A percentile compares a stretch with the other conserved stretches of the same genome.
Evolutionary conservation across 2,888 invertebrate genomes (phyloP).

Genomic region (Drosophila lacicola): DNA sequence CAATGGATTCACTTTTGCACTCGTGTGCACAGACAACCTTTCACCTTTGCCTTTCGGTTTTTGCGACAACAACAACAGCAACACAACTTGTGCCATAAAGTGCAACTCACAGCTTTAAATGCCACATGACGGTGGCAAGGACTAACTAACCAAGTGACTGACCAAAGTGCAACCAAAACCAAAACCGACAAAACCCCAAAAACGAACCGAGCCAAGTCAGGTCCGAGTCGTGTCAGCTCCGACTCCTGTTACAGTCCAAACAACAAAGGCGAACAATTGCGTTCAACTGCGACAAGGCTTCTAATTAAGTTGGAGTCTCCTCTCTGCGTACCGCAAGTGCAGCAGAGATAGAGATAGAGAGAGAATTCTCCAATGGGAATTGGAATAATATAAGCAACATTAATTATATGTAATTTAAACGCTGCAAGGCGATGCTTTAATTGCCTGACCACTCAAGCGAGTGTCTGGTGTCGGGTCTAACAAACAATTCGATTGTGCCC

Average conservation of each 20-base stretch:
- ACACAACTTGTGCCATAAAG: constrained; percentile 4
- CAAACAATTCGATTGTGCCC: constrained; percentile 59
- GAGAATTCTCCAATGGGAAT: constrained; percentile 8
- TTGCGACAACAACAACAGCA: background rate
- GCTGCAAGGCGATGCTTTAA: constrained; percentile 49
- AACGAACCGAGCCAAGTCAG: constrained; percentile 16
- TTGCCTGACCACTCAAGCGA: constrained; percentile 53
- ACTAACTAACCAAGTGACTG: constrained; percentile 24
- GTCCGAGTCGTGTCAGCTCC: constrained; percentile 5
- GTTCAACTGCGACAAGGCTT: constrained; percentile 23
- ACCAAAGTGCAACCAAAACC: constrained; percentile 14
- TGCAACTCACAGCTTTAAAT: constrained; percentile 5
- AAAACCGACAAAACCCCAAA: constrained; percentile 43
- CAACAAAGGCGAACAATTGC: constrained; percentile 24
- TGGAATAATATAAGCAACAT: constrained; percentile 47
- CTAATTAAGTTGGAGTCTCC: constrained; percentile 63
- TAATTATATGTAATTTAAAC: constrained; percentile 64
- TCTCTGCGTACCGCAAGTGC: constrained; percentile 58
- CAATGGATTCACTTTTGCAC: constrained; percentile 22
- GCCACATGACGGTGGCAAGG: constrained; percentile 19
- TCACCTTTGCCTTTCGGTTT: constrained; percentile 18
- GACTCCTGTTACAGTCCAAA: background rate
- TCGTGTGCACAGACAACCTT: constrained; percentile 8
- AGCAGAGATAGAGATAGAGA: constrained; percentile 11
- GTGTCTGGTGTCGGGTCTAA: constrained; percentile 16